Evolutionary conservation across 2,888 invertebrate genomes (phyloP).

Genomic region (Sarcophaga caerulescens): DNA sequence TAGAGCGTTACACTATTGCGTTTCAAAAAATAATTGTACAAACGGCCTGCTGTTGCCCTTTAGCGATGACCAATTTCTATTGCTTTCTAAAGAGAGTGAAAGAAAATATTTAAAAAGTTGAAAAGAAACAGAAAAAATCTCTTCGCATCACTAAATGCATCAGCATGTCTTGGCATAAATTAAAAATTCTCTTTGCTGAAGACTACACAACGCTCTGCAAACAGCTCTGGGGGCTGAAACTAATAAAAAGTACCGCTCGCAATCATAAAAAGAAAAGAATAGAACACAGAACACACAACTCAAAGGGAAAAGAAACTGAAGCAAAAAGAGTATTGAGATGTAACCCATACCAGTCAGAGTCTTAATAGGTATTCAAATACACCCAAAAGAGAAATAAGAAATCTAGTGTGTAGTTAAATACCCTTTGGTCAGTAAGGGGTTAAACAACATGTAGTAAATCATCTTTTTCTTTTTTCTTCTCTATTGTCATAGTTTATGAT

Average conservation of each 20-base stretch:
- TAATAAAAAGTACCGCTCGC: background rate
- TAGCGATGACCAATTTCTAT: background rate
- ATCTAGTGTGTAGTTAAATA: no score
- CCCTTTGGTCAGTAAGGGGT: background rate
- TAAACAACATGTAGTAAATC: no score
- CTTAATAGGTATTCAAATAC: no score
- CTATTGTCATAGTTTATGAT: no score
- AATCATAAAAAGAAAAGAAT: background rate
- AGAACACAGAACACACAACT: background rate
- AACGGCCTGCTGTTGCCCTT: background rate
- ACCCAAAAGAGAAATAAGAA: no score
- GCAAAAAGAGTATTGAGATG: background rate
- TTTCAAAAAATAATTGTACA: background rate
- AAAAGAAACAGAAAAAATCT: conserved; percentile 23
- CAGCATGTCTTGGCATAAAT: conserved; percentile 62
- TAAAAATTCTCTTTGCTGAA: conserved; percentile 50
- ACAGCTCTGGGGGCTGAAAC: no score
- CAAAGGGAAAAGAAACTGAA: background rate
- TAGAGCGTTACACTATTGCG: no score
- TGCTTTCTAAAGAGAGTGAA: no score
- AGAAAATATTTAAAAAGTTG: no score
- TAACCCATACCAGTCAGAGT: no score
- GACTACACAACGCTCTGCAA: no score
- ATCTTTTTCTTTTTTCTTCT: no score
- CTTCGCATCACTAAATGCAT: conserved; percentile 52